Conservation (phyloP, 2,113 vertebrate genomes). For the Sinocyclocheilus anophthalmus region DNA sequence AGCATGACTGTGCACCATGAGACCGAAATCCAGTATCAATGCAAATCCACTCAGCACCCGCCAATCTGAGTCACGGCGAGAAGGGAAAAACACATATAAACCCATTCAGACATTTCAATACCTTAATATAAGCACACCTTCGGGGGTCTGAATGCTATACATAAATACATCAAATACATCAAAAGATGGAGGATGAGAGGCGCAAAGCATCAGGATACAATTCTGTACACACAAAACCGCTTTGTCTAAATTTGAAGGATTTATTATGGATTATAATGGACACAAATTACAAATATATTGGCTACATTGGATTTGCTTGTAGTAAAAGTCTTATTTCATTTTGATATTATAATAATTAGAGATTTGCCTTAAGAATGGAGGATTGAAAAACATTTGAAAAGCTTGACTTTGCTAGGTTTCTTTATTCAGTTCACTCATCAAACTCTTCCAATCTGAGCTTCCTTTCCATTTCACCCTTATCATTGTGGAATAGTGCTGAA, state of each 20-base stretch:
- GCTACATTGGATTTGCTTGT: neutral
- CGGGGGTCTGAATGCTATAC: neutral
- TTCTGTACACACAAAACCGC: neutral
- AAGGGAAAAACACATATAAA: constrained; percentile 3
- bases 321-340: neutral
- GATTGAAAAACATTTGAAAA: neutral
- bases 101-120: constrained; percentile 22
- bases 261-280: neutral
- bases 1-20: constrained; percentile 56
- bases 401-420: neutral
- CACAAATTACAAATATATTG: neutral
- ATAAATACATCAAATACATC: neutral
- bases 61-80: constrained; percentile 20
- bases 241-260: neutral
- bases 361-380: neutral
- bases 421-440: constrained; percentile 1
- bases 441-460: neutral
- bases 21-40: constrained; percentile 62
- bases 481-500: constrained; percentile 10
- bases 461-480: neutral
- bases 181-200: neutral
- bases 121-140: neutral
- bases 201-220: neutral
- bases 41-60: constrained; percentile 63
- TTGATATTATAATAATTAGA: too few relatives aligned